Conservation (phyloP, 2,888 invertebrate species). For the Pristionchus entomophagus region DNA sequence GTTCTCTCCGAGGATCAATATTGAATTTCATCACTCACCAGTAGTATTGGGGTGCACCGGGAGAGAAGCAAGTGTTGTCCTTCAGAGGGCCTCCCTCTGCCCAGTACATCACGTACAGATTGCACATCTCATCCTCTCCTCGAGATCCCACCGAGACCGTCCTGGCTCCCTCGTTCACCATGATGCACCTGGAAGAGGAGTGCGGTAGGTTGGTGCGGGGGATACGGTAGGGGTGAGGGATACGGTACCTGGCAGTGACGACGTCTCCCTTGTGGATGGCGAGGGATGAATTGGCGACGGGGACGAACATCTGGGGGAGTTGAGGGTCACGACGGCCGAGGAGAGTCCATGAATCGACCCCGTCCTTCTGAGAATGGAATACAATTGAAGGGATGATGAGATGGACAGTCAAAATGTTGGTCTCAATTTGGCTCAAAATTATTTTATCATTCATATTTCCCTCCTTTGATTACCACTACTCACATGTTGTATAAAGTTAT, state of each 20-base stretch:
- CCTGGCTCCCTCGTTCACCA: conserved; percentile 72
- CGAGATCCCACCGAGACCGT: conserved; percentile 70
- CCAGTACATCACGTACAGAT: conserved; percentile 76
- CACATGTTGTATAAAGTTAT: no score
- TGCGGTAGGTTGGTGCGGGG: no score
- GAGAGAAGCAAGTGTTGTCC: conserved; percentile 73
- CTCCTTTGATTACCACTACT: no score
- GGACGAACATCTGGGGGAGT: conserved; percentile 94
- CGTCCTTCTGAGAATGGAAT: conserved; percentile 51
- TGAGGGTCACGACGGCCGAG: conserved; percentile 90
- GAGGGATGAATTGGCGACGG: conserved; percentile 81
- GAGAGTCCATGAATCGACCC: conserved; percentile 84
- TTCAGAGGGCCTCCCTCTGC: conserved; percentile 62
- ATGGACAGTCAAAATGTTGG: no score
- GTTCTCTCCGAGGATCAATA: no score
- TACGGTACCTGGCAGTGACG: conserved; percentile 76
- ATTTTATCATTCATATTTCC: no score
- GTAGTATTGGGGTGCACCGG: conserved; percentile 73
- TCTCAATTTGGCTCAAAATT: no score
- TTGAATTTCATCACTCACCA: conserved; percentile 66
- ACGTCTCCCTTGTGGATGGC: conserved; percentile 84
- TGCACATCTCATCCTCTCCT: conserved; percentile 77
- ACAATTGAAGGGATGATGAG: background rate
- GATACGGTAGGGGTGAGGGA: background rate
- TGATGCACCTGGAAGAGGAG: conserved; percentile 68